These are phyloP conservation scores for Rhadina sibilatrix DNA, from an alignment of 2,113 vertebrate species.

Conservation along the genomic window DNA sequence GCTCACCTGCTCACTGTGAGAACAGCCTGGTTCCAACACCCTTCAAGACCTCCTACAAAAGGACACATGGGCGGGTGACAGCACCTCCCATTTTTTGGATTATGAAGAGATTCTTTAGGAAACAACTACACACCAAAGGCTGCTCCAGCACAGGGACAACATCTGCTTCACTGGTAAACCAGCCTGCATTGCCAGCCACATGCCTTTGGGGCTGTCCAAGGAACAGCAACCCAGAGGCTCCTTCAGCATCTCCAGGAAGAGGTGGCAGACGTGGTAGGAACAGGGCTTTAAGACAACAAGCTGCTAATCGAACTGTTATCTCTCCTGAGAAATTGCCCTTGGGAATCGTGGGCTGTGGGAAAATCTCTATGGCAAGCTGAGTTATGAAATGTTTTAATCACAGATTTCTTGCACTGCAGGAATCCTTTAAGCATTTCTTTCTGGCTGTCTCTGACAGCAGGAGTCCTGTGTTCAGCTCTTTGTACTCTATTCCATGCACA, in stretches of 20 bases:
- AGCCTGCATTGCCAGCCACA: neutral
- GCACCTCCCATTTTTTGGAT: neutral
- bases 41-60: neutral
- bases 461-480: neutral
- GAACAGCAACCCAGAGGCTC: neutral
- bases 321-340: neutral
- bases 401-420: neutral
- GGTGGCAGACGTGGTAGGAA: neutral
- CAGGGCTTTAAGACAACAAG: neutral
- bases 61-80: neutral
- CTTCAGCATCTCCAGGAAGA: neutral
- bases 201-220: neutral
- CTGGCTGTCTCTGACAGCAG: neutral
- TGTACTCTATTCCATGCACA: neutral
- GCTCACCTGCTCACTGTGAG: neutral
- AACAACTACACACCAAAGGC: too few species aligned
- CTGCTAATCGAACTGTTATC: neutral
- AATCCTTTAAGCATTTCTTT: neutral
- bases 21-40: neutral
- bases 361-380: neutral
- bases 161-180: neutral
- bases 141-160: neutral
- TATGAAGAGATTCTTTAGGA: neutral
- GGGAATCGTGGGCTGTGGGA: neutral
- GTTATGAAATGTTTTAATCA: neutral